Base-by-base conservation (phyloP, 1,140 invertebrate genomes). In the Elysia chlorotica region DNA sequence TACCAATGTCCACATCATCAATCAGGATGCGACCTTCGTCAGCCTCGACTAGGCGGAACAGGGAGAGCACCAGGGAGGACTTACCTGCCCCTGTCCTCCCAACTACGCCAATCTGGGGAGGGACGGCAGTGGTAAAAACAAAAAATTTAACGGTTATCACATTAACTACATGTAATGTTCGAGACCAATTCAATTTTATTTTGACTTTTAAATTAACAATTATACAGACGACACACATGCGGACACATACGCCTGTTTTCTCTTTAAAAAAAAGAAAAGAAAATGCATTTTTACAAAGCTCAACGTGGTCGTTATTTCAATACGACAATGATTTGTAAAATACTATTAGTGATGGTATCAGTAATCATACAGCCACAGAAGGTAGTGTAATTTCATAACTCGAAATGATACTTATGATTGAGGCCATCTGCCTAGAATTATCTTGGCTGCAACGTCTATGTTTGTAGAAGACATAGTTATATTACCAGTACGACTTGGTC, bases 61-160 rank as follows among this genome's bases (percentile, higher is more conserved):
- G 48, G 19, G 73, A 59, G 48, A 74, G 25, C 2, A 68, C 54
- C 56, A 74, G 38, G 19, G 73, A 74, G 2, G 73, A 74, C 28
- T 74, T 74, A 19, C 73, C 73, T 57, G 73, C 73, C 67, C 73
- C 73, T 57, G 73, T 74, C 41, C 73, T 70, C 31, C 73, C 73
- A 19, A 74, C 73, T 31, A 74, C 59, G 2, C 73, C 73, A 33
- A 74, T 62, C 73, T 74, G 28, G n/a, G 6, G n/a, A n/a, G n/a
- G n/a, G n/a, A n/a, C n/a, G n/a, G n/a, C n/a, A n/a, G n/a, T n/a
- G 4, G 25, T 23, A 57, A 5, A 10, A 53, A 28, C 30, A 17
- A 67, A 31, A 38, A 5, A 14, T 48, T 37, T n/a, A n/a, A 28
- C 28, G 23, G 6, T n/a, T 10, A 14, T 48, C n/a, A 14, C 41